Base-by-base conservation (phyloP, 2,113 vertebrate genomes). In the Thalassoma bifasciatum region DNA sequence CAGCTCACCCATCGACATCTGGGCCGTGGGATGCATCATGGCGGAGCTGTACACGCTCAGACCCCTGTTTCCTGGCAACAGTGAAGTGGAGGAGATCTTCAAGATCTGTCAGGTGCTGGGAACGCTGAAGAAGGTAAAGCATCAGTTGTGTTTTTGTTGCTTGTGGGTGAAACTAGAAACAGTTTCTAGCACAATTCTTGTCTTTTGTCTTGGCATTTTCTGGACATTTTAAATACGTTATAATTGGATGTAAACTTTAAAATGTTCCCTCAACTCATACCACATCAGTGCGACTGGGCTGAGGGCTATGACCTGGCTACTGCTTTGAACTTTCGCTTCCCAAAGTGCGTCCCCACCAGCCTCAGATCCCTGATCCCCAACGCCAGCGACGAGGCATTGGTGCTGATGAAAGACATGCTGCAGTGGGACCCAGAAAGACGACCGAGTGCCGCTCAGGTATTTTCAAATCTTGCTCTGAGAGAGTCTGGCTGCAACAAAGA, bases 11-110 rank as follows among this genome's bases (percentile, higher is more conserved):
- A 98, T 99, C 71, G 98, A 99, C 36, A 81, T 99, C 62, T 99
- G 98, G 98, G 98, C 98, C 17, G 95, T 99, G 49, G 98, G 98
- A 70, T 99, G 98, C 83, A 99, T 99, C 68, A 99, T 99, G 97
- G 98, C 97, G 2, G 98, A 99, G 56, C 89, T 99, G 0, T 99
- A 99, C 67, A 99, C 96, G 0, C 89, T 99, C 40, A 93, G 98
- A 51, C 98, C 98, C 1, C 97, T 99, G 70, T 99, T 99, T 77
- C 98, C 97, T 11, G 98, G 97, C n/a, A 98, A 97, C 76, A 99
- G 97, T 40, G 97, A 99, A 82, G 96, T 99, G 36, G 98, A 99
- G 75, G 96, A 99, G 91, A 99, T 99, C 86, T 99, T 99, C 88
- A 99, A 99, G 93, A 98, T 99, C 84, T 99, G 98, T 92, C 97